A percentile compares a stretch with the other conserved stretches of the same genome.
phyloP scores from a whole-genome alignment of 2,797 vertebrate genomes.

The Botia kubotai region DNA sequence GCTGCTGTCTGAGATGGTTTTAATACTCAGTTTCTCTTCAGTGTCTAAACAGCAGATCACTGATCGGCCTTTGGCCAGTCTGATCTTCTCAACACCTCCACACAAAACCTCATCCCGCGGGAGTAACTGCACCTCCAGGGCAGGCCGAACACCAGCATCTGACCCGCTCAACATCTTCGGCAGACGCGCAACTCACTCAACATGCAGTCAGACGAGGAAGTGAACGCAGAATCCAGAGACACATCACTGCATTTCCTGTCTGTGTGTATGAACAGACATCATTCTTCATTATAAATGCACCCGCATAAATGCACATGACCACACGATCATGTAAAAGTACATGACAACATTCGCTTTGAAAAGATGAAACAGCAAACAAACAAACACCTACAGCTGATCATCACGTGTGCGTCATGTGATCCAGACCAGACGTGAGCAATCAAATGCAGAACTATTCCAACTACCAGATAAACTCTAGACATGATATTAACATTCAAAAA shows the following conservation, averaged over 20 bases:
- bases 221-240: not conserved
- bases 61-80: conserved; percentile 63
- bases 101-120: conserved; percentile 61
- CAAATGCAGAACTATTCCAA: not conserved
- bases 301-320: not conserved
- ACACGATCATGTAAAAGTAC: not conserved
- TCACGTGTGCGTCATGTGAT: not conserved
- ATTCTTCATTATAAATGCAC: too few relatives aligned
- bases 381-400: conserved; percentile 13
- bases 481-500: not conserved
- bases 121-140: conserved; percentile 72
- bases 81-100: conserved; percentile 49
- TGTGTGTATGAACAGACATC: conserved; percentile 9
- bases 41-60: conserved; percentile 68
- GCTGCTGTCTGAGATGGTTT: conserved; percentile 66
- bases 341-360: not conserved
- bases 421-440: not conserved
- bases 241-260: not conserved
- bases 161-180: conserved; percentile 55
- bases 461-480: not conserved
- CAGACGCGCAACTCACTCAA: not conserved
- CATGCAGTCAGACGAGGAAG: fast-evolving
- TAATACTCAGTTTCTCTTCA: conserved; percentile 62
- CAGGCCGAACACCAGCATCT: conserved; percentile 13
- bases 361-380: not conserved